Base-by-base conservation (phyloP, 2,888 invertebrate genomes). In the Agrotis segetum region DNA sequence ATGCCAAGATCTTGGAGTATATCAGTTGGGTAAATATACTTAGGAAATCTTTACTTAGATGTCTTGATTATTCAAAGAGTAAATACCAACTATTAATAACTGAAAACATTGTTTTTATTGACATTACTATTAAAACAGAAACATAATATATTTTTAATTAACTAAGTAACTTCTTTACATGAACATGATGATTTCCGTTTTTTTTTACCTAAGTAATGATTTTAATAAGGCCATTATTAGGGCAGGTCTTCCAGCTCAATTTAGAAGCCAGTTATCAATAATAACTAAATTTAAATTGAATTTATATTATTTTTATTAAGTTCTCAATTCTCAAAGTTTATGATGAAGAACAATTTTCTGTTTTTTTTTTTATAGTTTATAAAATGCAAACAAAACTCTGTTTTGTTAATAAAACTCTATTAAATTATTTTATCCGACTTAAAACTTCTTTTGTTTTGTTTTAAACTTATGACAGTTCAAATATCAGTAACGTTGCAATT, bases 1-100 rank as follows among this genome's bases (percentile, higher is more conserved):
- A 59, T 47, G 4, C 65, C 61, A 63, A 70, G 50, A 78, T 71
- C 72, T 77, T 73, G 64, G 71, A 82, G 77, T 74, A n/a, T 82
- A 67, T 63, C 62, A 50, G 47, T 78, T 74, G 64, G 80, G 78
- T 80, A 82, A 82, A 74, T 84, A 76, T 84, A 74, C 61, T 59
- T 64, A 77, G 71, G 66, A 60, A 67, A 62, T 63, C 9, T 62
- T 56, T 50, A 56, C 29, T 59, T 62, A n/a, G n/a, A 59, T 17
- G 49, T 55, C 19, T 55, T 59, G 6, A 67, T 60, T 56, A 6
- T 49, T 29, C 49, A 59, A 47, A 58, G 29, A 58, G 53, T 82
- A 21, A 61, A 67, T 56, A 59, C n/a, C n/a, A n/a, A n/a, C 3
- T 49, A 56, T 50, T 14, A 46, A n/a, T 14, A 34, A 17, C 6